Base-by-base conservation (phyloP, 2,797 vertebrate genomes). In the Uromys caudimaculatus region DNA sequence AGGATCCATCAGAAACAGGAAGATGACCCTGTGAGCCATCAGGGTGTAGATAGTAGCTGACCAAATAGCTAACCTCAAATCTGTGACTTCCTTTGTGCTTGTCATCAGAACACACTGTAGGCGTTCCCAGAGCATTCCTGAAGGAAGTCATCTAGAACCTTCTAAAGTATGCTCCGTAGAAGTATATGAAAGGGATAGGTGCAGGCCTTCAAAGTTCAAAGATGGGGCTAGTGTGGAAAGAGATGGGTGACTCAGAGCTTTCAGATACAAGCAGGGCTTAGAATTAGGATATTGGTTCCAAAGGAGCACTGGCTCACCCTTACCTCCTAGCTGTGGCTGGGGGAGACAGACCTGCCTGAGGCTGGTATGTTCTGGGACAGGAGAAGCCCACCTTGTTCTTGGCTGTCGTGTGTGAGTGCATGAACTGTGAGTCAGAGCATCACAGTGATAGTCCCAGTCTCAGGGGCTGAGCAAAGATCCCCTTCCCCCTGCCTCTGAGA, bases 51-150 rank as follows among this genome's bases (percentile, higher is more conserved):
- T 9, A 19, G 54, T 50, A 10, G 12, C 52, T 76, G 32, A 27
- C n/a, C 64, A 29, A 52, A 21, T 29, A 75, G 71, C 56, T 79
- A 13, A 0, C 47, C 38, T 21, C 58, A n/a, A 1, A 50, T 12
- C 9, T 11, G 38, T 41, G 60, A 89, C 83, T 93, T 96, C 91
- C 62, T 89, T 23, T 69, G 54, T 67, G 81, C 76, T 95, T 95
- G 76, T 96, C 77, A 8, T 78, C 52, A 1, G n/a, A 38, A 44
- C 79, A 84, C 76, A 23, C 56, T 27, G 29, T 76, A 62, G 54
- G 44, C 14, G 6, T 44, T 44, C 69, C 78, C 24, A 27, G 44
- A 91, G 82, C 79, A 77, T 82, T 86, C 11, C 75, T 21, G 38
- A 86, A 38, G 88, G 75, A 90, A 60, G 76, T 95, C 56, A 35